These are phyloP conservation scores for Pachyseris speciosa DNA, from an alignment of 64 coral and sea anemone species.

Conservation along the genomic window DNA sequence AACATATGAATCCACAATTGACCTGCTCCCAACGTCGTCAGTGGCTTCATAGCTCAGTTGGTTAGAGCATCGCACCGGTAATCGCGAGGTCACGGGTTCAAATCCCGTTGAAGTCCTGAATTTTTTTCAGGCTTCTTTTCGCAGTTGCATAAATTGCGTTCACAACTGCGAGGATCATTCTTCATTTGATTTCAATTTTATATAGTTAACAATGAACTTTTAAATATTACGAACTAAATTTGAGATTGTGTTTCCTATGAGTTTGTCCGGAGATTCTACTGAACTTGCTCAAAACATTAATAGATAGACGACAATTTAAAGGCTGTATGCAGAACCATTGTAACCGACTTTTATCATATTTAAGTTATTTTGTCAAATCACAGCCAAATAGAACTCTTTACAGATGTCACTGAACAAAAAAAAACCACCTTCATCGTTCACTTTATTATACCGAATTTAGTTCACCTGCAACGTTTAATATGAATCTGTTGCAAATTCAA, in stretches of 20 bases:
- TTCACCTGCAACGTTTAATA: conserved; percentile 31
- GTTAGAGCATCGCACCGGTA: no score
- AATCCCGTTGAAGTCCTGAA: no score
- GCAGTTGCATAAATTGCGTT: no score
- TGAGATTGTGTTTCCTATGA: conserved; percentile 19
- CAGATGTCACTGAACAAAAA: conserved; percentile 11
- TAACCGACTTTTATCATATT: conserved; percentile 10
- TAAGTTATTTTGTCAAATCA: conserved; percentile 36
- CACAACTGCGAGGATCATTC: no score
- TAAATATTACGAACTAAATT: conserved; percentile 34
- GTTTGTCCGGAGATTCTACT: conserved; percentile 28
- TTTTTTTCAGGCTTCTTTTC: no score
- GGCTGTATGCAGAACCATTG: conserved; percentile 10
- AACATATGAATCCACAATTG: no score
- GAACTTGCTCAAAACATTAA: conserved; percentile 31
- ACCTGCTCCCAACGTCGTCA: no score
- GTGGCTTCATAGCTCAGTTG: no score
- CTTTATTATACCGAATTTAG: conserved; percentile 11
- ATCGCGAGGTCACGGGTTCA: no score
- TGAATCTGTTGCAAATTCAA: conserved; percentile 42
- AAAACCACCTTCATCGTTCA: neutral
- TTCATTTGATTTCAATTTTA: no score
- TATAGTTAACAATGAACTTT: neutral
- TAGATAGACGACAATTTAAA: conserved; percentile 1
- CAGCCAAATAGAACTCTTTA: conserved; percentile 18